A percentile compares a stretch with the other conserved stretches of the same genome.
Conservation (phyloP, 1,140 invertebrate genomes). For the Drosophila kepulauana region DNA sequence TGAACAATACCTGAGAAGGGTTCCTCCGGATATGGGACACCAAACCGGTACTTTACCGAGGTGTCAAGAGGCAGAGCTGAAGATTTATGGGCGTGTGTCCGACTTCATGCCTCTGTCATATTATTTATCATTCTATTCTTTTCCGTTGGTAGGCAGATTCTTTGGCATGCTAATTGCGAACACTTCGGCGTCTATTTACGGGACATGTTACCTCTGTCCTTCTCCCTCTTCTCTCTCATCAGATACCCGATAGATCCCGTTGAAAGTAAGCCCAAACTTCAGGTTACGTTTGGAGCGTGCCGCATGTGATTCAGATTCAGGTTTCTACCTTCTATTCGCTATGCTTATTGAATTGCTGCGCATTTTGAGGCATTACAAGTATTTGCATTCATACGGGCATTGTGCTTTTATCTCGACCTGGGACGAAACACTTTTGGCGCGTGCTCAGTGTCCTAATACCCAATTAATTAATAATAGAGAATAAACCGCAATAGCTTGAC, state of each 20-base stretch:
- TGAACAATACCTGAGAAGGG: constrained; percentile 51
- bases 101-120: constrained; percentile 31
- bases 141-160: constrained; percentile 19
- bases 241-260: constrained; percentile 3
- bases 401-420: constrained; percentile 66
- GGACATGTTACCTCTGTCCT: constrained; percentile 55
- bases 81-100: constrained; percentile 75
- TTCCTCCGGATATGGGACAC: constrained; percentile 68
- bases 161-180: constrained; percentile 75
- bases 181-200: constrained; percentile 50
- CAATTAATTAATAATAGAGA: constrained; percentile 73
- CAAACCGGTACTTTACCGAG: constrained; percentile 29
- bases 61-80: constrained; percentile 31
- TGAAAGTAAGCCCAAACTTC: constrained; percentile 29
- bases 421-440: constrained; percentile 44
- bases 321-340: constrained; percentile 68
- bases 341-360: constrained; percentile 65
- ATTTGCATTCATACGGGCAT: constrained; percentile 80
- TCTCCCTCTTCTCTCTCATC: background rate
- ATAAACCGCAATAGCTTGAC: constrained; percentile 32
- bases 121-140: constrained; percentile 57
- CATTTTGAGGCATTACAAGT: constrained; percentile 22
- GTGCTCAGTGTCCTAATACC: constrained; percentile 75
- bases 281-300: constrained; percentile 73
- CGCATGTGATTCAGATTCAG: constrained; percentile 63